A percentile compares a stretch with the other conserved stretches of the same genome.
Evolutionary conservation across 1,140 invertebrate species (phyloP).

Genomic region (Sminthurides bifidus): DNA sequence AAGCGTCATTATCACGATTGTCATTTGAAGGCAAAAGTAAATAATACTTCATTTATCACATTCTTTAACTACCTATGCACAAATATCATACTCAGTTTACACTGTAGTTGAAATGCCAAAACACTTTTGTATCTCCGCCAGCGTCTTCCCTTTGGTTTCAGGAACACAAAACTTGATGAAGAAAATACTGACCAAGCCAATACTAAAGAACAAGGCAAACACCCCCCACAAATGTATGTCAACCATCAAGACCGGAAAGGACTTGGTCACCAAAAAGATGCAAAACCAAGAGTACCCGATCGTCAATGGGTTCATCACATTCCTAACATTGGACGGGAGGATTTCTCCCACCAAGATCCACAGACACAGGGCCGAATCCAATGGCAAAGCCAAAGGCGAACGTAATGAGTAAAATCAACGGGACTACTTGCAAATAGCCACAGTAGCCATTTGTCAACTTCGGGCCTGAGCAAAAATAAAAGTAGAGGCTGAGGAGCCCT

Average conservation of each 20-base stretch:
- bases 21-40: too few relatives aligned
- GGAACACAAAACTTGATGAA: slow-evolving; percentile 24
- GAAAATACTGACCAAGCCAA: slow-evolving; percentile 8
- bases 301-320: slow-evolving; percentile 21
- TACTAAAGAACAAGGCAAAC: slow-evolving; percentile 15
- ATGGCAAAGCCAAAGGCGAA: slow-evolving; percentile 43
- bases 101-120: too few relatives aligned
- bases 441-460: neutral
- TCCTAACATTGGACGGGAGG: slow-evolving; percentile 11
- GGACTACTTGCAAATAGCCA: slow-evolving; percentile 13
- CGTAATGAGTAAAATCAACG: slow-evolving; percentile 38
- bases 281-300: slow-evolving; percentile 26
- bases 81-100: too few relatives aligned
- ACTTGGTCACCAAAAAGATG: slow-evolving; percentile 21
- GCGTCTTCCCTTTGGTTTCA: slow-evolving; percentile 24
- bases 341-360: slow-evolving; percentile 38
- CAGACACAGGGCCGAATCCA: slow-evolving; percentile 45
- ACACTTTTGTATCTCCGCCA: slow-evolving; percentile 17
- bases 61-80: too few relatives aligned
- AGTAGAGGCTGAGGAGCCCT: slow-evolving; percentile 10
- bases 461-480: slow-evolving; percentile 8
- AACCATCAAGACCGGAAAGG: slow-evolving; percentile 19
- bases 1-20: too few relatives aligned
- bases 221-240: slow-evolving; percentile 18
- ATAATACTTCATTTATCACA: too few relatives aligned